A percentile compares a stretch with the other conserved stretches of the same genome.
These are phyloP conservation scores for Theretra japonica DNA, from an alignment of 2,888 invertebrate genomes.

Conservation along the genomic window DNA sequence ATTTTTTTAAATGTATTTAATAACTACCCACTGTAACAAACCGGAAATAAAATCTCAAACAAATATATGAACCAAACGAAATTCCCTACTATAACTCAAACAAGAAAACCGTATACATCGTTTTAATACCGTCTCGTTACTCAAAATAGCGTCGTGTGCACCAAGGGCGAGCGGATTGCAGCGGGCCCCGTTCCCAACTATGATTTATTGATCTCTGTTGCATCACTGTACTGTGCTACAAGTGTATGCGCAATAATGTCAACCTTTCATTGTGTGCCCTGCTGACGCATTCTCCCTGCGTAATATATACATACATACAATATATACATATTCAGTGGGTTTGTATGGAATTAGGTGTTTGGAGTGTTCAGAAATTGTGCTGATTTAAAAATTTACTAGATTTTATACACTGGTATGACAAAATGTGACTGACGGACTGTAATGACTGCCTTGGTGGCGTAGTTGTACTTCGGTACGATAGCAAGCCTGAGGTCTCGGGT, in stretches of 20 bases:
- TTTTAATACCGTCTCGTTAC: conserved; percentile 23
- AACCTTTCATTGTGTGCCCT: conserved; percentile 18
- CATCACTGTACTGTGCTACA: conserved; percentile 33
- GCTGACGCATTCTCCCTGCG: background rate
- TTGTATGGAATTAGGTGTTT: background rate
- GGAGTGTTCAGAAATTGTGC: background rate
- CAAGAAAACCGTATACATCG: background rate
- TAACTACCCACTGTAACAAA: too few relatives aligned
- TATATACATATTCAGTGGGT: background rate
- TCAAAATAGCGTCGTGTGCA: conserved; percentile 31
- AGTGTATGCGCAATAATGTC: conserved; percentile 19
- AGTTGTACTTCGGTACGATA: too few relatives aligned
- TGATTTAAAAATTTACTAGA: too few relatives aligned
- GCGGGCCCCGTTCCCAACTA: conserved; percentile 38
- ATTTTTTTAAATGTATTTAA: too few relatives aligned
- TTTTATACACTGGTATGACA: too few relatives aligned
- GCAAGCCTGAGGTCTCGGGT: too few relatives aligned
- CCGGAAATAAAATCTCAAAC: too few relatives aligned
- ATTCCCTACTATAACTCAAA: too few relatives aligned
- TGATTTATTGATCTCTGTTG: conserved; percentile 44
- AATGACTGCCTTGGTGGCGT: too few relatives aligned
- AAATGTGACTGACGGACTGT: too few relatives aligned
- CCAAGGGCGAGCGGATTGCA: conserved; percentile 42
- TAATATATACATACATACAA: background rate
- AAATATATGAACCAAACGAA: too few relatives aligned